These are phyloP conservation scores for Exephanes ischioxanthus DNA, from an alignment of 2,888 invertebrate species.

Conservation along the genomic window DNA sequence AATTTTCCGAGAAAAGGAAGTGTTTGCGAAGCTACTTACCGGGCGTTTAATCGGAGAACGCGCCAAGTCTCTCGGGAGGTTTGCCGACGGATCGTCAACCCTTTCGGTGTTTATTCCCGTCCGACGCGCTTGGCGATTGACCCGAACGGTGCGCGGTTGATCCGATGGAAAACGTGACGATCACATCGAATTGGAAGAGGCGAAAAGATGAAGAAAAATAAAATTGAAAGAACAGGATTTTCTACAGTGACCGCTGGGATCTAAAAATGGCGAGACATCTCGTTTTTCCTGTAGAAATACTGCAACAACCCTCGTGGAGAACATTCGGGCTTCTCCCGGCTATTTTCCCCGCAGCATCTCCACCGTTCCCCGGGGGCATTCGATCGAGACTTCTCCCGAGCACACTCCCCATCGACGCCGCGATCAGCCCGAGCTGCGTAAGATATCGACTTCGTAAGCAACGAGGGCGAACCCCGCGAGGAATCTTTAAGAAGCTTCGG, in stretches of 20 bases:
- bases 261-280: background rate
- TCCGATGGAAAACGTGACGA: background rate
- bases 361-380: no score
- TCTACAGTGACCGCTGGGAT: background rate
- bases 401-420: background rate
- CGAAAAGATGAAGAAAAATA: background rate
- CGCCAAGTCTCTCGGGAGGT: conserved; percentile 13
- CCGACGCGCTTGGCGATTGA: conserved; percentile 39
- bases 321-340: no score
- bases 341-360: no score
- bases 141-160: conserved; percentile 38
- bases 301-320: no score
- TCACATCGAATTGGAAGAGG: background rate
- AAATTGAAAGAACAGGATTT: background rate
- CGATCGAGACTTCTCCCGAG: no score
- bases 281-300: background rate
- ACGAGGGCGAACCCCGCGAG: background rate
- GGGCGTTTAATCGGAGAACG: conserved; percentile 47
- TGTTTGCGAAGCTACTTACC: conserved; percentile 59
- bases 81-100: background rate
- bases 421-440: conserved; percentile 1
- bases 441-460: background rate
- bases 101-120: conserved; percentile 11
- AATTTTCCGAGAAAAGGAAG: conserved; percentile 49
- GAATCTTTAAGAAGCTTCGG: conserved; percentile 15